A percentile compares a stretch with the other conserved stretches of the same genome.
phyloP scores from a whole-genome alignment of 2,797 vertebrate genomes.

The Clarias fuscus region DNA sequence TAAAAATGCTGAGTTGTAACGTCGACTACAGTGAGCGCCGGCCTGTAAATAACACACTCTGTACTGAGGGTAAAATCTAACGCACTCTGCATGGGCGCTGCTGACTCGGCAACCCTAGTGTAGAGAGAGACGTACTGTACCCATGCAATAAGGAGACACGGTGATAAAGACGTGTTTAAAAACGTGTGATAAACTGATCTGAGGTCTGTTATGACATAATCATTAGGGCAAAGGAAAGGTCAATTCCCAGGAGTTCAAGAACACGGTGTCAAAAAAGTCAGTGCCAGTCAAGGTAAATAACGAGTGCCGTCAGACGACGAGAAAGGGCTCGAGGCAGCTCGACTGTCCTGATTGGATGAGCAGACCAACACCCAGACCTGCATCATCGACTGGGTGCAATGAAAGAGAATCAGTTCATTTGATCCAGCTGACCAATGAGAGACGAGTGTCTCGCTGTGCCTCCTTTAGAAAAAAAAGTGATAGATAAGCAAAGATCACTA shows the following conservation, averaged over 20 bases:
- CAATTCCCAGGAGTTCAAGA: background rate
- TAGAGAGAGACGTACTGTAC: too few species aligned
- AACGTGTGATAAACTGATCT: background rate
- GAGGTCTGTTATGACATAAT: background rate
- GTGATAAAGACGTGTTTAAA: background rate
- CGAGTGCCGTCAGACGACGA: background rate
- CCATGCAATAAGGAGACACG: background rate
- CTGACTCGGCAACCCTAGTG: background rate
- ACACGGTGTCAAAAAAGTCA: background rate
- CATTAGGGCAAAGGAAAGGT: background rate
- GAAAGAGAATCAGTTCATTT: background rate
- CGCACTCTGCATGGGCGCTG: too few species aligned
- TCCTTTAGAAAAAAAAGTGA: background rate
- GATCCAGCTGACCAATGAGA: background rate
- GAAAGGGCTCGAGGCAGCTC: background rate
- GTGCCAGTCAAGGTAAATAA: slow-evolving; percentile 17
- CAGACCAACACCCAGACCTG: slow-evolving; percentile 6
- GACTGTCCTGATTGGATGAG: slow-evolving; percentile 10
- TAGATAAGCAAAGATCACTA: background rate
- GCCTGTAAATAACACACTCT: background rate
- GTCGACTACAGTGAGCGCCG: background rate
- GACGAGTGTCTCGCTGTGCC: background rate
- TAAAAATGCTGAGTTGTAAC: background rate
- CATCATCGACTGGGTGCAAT: background rate
- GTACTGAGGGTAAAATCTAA: too few species aligned